phyloP scores from a whole-genome alignment of 2,797 vertebrate genomes.

The Thamnophis elegans region DNA sequence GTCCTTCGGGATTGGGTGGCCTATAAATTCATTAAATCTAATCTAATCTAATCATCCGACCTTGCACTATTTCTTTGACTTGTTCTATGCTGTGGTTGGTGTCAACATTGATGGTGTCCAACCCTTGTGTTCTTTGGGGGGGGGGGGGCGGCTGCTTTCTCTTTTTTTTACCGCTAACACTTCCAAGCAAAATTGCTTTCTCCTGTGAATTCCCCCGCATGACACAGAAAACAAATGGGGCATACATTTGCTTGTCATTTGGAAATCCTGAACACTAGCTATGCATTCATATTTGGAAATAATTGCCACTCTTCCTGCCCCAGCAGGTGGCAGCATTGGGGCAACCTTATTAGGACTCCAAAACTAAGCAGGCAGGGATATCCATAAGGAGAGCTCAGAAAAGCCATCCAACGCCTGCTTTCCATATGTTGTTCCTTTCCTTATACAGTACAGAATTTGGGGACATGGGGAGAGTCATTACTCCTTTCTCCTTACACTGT shows the following conservation, averaged over 20 bases:
- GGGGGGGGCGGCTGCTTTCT: fast-evolving
- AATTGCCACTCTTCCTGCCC: background rate
- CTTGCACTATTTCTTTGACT: background rate
- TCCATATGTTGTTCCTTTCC: background rate
- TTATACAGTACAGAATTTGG: background rate
- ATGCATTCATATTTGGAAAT: background rate
- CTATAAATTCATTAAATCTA: too few relatives aligned
- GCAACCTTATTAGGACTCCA: background rate
- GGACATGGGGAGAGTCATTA: background rate
- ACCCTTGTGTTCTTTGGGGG: background rate
- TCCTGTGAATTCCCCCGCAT: background rate
- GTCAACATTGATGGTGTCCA: background rate
- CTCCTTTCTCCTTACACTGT: background rate
- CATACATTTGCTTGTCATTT: background rate
- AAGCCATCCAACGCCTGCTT: background rate
- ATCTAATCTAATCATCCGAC: too few relatives aligned
- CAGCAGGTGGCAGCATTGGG: background rate
- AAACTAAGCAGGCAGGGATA: background rate
- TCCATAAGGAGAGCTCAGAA: background rate
- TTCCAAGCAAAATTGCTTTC: background rate
- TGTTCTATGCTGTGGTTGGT: background rate
- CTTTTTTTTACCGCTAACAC: background rate
- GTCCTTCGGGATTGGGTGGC: too few relatives aligned
- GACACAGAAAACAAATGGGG: background rate
- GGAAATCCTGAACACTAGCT: too few relatives aligned